These are phyloP conservation scores for Pandemis cinnamomeana DNA, from an alignment of 2,888 invertebrate genomes.

Conservation along the genomic window DNA sequence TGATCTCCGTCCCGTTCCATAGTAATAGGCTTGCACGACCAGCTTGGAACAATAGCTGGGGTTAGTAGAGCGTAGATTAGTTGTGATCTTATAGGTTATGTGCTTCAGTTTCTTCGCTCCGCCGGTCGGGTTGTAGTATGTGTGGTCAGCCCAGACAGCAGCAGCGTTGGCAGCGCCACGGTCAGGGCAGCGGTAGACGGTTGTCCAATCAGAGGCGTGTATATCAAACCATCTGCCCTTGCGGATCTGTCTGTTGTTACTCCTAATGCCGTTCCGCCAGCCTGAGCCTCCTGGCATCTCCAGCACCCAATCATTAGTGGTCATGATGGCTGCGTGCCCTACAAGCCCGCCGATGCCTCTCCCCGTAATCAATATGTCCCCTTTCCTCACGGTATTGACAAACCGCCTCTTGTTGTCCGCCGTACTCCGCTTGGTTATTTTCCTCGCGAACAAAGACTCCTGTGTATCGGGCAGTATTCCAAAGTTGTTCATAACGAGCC, in stretches of 20 bases:
- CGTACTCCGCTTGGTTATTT: slow-evolving; percentile 61
- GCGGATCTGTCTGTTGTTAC: slow-evolving; percentile 61
- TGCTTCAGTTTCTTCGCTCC: slow-evolving; percentile 58
- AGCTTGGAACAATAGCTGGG: slow-evolving; percentile 69
- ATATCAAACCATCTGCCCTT: slow-evolving; percentile 63
- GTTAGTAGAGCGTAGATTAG: slow-evolving; percentile 54
- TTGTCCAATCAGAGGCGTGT: slow-evolving; percentile 62
- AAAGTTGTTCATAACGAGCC: slow-evolving; percentile 69
- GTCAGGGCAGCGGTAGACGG: slow-evolving; percentile 61
- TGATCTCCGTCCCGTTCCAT: slow-evolving; percentile 55
- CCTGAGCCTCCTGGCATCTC: slow-evolving; percentile 64
- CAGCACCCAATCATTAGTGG: slow-evolving; percentile 60
- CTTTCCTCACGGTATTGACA: slow-evolving; percentile 60
- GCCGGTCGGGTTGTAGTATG: slow-evolving; percentile 58
- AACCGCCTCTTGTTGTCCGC: slow-evolving; percentile 62
- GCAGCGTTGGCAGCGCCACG: slow-evolving; percentile 52
- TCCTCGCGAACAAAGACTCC: slow-evolving; percentile 61
- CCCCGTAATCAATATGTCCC: slow-evolving; percentile 61
- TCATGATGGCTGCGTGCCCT: slow-evolving; percentile 67
- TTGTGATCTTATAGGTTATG: slow-evolving; percentile 57
- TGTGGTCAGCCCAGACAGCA: slow-evolving; percentile 62
- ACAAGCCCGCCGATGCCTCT: slow-evolving; percentile 57
- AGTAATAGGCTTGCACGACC: slow-evolving; percentile 64
- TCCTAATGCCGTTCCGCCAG: slow-evolving; percentile 54
- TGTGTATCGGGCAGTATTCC: slow-evolving; percentile 64